phyloP scores from a whole-genome alignment of 2,113 vertebrate species.

The Vulpes ferrilata region DNA sequence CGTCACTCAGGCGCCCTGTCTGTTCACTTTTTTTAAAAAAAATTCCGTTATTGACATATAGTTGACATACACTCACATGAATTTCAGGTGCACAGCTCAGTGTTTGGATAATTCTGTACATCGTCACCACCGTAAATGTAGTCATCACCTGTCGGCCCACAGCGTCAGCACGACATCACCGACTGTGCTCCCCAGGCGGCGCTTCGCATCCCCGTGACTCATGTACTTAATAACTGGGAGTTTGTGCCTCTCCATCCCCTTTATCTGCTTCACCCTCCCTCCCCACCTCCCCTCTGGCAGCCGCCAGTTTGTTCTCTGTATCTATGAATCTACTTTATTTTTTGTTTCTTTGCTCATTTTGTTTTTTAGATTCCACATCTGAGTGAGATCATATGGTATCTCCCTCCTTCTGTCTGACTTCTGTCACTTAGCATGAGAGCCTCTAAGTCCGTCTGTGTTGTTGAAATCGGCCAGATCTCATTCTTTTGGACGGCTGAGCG shows the following conservation, averaged over 20 bases:
- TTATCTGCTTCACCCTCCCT: neutral
- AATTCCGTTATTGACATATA: neutral
- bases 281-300: neutral
- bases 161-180: fast-evolving
- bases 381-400: neutral
- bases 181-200: neutral
- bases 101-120: neutral
- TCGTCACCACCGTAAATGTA: neutral
- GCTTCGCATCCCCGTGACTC: neutral
- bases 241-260: neutral
- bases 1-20: no score
- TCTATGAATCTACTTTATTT: no score
- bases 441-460: neutral
- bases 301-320: no score
- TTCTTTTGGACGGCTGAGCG: neutral
- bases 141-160: neutral
- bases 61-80: neutral
- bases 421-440: neutral
- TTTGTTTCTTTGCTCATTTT: no score
- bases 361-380: no score
- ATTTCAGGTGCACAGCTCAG: neutral
- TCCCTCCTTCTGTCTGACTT: neutral
- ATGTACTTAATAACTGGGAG: neutral
- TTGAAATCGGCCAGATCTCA: neutral
- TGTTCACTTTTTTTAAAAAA: neutral